Evolutionary conservation across 2,888 invertebrate genomes (phyloP).

Genomic region (Eristalis intricaria): DNA sequence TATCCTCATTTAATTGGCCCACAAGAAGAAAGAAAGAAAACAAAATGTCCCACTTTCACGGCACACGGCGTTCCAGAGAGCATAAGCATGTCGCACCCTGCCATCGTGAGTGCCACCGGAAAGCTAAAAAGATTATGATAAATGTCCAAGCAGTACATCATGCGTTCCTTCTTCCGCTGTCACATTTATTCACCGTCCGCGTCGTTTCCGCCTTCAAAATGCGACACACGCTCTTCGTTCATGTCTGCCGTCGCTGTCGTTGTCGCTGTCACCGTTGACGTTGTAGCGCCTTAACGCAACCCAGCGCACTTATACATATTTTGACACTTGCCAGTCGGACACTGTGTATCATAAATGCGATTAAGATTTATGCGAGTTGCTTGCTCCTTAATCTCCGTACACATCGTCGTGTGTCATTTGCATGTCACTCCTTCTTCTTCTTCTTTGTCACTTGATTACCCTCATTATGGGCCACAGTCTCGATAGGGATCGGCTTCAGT

Average conservation of each 20-base stretch:
- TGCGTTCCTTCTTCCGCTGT: constrained; percentile 44
- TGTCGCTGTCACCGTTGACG: too few species aligned
- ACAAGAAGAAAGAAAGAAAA: not conserved
- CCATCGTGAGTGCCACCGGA: constrained; percentile 4
- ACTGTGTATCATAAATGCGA: constrained; percentile 61
- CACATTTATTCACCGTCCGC: constrained; percentile 59
- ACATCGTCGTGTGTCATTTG: constrained; percentile 65
- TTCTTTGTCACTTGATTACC: constrained; percentile 65
- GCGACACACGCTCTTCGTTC: not conserved
- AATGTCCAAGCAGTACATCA: constrained; percentile 54
- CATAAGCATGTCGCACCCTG: not conserved
- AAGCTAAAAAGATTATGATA: constrained; percentile 48
- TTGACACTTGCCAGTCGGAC: constrained; percentile 63
- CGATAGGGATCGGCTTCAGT: not conserved
- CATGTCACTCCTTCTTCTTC: constrained; percentile 39
- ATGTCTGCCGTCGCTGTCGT: not conserved
- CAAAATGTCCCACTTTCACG: constrained; percentile 10
- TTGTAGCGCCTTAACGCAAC: constrained; percentile 27
- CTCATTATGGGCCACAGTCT: constrained; percentile 46
- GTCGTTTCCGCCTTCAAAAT: constrained; percentile 35
- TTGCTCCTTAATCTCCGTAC: constrained; percentile 64
- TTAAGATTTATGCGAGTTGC: constrained; percentile 67
- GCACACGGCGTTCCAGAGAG: not conserved
- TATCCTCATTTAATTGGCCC: constrained; percentile 39
- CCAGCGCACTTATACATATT: constrained; percentile 42